A percentile compares a stretch with the other conserved stretches of the same genome.
phyloP scores from a whole-genome alignment of 2,113 vertebrate species.

The Archilochus colubris region DNA sequence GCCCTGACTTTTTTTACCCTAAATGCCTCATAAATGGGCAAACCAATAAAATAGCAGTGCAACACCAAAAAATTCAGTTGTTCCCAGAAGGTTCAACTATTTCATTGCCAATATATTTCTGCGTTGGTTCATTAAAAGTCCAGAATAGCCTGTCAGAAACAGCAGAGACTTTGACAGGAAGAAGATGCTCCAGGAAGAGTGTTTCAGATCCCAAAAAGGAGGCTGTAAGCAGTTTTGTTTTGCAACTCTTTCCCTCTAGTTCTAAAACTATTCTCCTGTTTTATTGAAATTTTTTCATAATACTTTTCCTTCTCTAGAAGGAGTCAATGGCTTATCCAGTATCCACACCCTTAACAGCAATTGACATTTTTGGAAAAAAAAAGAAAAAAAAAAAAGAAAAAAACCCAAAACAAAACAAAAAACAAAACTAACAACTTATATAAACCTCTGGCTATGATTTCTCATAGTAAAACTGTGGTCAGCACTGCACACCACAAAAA shows the following conservation, averaged over 20 bases:
- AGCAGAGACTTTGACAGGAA: slow-evolving; percentile 28
- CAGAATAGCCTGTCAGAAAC: slow-evolving; percentile 24
- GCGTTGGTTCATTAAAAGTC: neutral
- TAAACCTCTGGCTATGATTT: slow-evolving; percentile 52
- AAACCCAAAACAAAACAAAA: neutral
- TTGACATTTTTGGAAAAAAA: slow-evolving; percentile 10
- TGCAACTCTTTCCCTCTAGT: neutral
- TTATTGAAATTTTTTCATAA: slow-evolving; percentile 24
- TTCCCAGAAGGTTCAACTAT: neutral
- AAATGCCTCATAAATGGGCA: neutral
- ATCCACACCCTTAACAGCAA: slow-evolving; percentile 39
- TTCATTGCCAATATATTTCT: slow-evolving; percentile 9
- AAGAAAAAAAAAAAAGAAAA: neutral
- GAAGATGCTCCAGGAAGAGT: neutral
- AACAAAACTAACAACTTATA: slow-evolving; percentile 19
- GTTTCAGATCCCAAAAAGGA: neutral
- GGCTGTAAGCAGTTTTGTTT: neutral
- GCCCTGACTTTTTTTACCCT: neutral
- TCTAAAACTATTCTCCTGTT: neutral
- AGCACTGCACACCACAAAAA: slow-evolving; percentile 21
- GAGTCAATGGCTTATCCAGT: slow-evolving; percentile 48
- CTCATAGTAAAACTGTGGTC: neutral
- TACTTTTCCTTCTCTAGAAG: slow-evolving; percentile 11
- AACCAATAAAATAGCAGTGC: neutral
- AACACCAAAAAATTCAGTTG: neutral